A percentile compares a stretch with the other conserved stretches of the same genome.
Conservation (phyloP, 2,888 invertebrate species). For the Parapristionchus giblindavisi region DNA sequence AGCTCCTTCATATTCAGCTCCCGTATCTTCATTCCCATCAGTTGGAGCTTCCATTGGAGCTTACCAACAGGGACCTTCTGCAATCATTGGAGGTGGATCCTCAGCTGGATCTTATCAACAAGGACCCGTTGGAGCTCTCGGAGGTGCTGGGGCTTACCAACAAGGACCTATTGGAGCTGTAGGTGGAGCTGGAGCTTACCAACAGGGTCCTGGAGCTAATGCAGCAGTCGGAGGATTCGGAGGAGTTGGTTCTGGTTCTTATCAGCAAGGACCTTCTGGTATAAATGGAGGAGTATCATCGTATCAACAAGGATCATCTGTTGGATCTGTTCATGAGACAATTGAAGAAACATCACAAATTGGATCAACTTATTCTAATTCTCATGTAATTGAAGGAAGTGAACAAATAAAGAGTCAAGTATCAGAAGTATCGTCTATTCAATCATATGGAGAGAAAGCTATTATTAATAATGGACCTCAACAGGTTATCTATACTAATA, state of each 20-base stretch:
- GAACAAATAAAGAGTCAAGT: no score
- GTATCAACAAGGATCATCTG: no score
- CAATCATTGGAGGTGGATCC: conserved; percentile 8
- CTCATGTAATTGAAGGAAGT: no score
- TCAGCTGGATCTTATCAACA: background rate
- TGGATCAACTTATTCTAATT: no score
- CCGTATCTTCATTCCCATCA: background rate
- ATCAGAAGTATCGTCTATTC: background rate
- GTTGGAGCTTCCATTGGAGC: background rate
- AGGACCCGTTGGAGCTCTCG: background rate
- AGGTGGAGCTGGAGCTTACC: background rate
- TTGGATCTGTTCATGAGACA: no score
- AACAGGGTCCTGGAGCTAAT: no score
- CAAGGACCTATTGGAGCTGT: background rate
- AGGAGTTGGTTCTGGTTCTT: background rate
- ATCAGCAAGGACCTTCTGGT: background rate
- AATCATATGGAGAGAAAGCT: conserved; percentile 19
- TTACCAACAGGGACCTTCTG: conserved; percentile 7
- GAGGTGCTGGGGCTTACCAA: conserved; percentile 20
- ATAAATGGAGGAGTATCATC: no score
- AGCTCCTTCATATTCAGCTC: background rate
- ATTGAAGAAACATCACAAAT: no score
- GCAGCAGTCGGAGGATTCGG: background rate
- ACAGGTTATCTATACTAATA: no score
- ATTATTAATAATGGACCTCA: conserved; percentile 20